These are phyloP conservation scores for Melanotaenia nigrans DNA, from an alignment of 2,797 vertebrate species.

Conservation along the genomic window DNA sequence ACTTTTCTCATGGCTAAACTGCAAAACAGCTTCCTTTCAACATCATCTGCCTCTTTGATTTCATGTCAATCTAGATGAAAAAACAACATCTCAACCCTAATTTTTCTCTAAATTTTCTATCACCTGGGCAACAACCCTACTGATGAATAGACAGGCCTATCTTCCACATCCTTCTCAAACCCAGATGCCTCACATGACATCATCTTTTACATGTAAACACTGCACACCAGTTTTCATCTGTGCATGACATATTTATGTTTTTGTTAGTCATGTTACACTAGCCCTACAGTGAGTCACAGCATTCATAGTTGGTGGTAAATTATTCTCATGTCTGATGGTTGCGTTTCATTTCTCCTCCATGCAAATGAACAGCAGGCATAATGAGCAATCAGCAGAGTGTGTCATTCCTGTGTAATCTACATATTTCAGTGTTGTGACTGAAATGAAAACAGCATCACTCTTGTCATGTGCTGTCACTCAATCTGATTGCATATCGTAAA, in stretches of 20 bases:
- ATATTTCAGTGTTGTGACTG: conserved; percentile 47
- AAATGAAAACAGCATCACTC: conserved; percentile 39
- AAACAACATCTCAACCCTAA: conserved; percentile 20
- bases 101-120: conserved; percentile 26
- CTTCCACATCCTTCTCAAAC: conserved; percentile 47
- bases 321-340: conserved; percentile 48
- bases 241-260: conserved; percentile 24
- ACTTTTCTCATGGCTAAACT: conserved; percentile 33
- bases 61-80: conserved; percentile 45
- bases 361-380: conserved; percentile 53
- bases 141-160: conserved; percentile 21
- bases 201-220: conserved; percentile 40
- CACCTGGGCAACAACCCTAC: conserved; percentile 27
- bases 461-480: conserved; percentile 43
- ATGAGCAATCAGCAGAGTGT: conserved; percentile 60
- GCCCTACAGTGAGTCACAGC: conserved; percentile 18
- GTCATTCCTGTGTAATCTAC: conserved; percentile 49
- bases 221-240: conserved; percentile 14
- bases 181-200: conserved; percentile 44
- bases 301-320: conserved; percentile 31
- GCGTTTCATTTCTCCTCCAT: conserved; percentile 36
- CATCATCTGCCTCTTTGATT: conserved; percentile 21
- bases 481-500: conserved; percentile 48
- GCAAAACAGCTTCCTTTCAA: conserved; percentile 20
- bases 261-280: conserved; percentile 30